Evolutionary conservation across 2,797 vertebrate genomes (phyloP), one percentile per base, ranked within the genome.

Genomic region (Poeciliopsis paucimaculata): DNA sequence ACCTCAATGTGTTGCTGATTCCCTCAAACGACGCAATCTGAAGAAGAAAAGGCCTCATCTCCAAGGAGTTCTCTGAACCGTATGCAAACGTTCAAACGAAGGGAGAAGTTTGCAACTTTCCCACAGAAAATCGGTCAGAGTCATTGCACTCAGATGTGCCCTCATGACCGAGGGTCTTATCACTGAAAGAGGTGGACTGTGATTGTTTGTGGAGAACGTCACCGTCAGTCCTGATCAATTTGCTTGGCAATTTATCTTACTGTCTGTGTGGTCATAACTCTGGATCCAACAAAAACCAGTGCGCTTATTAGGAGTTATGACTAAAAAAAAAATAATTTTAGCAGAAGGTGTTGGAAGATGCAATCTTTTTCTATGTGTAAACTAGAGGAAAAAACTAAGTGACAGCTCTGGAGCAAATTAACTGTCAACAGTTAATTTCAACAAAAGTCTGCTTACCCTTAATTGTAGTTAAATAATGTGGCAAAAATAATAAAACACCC

Each of bases 81-180:
- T 82, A 80, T 81, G 60, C 26, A 88, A 80, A 82, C 62, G 11
- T 47, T 71, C 8, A 57, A 77, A 77, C 36, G 13, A 70, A 77
- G 66, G 55, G 76, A 90, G 84, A 72, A 79, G 66, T 71, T 74
- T 72, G 77, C 62, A 81, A 87, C 57, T 84, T 92, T 91, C 86
- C 85, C 86, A 90, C 80, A 90, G 74, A 87, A 53, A 53, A 86
- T 78, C 81, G 64, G 45, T 41, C 60, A 4, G 57, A 70, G 74
- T 11, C 49, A 80, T 76, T 71, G 86, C 77, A 87, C 72, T 83
- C 78, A 77, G 83, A 90, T 81, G 75, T 81, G 76, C 10, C 68
- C 49, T 51, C 45, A 20, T 75, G 78, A 82, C 84, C 34, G 4
- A 47, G 47, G 66, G 57, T n/a, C 60, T 26, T 53, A 39, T 53